These are phyloP conservation scores for Plodia interpunctella DNA, from an alignment of 1,140 invertebrate genomes.

Conservation along the genomic window DNA sequence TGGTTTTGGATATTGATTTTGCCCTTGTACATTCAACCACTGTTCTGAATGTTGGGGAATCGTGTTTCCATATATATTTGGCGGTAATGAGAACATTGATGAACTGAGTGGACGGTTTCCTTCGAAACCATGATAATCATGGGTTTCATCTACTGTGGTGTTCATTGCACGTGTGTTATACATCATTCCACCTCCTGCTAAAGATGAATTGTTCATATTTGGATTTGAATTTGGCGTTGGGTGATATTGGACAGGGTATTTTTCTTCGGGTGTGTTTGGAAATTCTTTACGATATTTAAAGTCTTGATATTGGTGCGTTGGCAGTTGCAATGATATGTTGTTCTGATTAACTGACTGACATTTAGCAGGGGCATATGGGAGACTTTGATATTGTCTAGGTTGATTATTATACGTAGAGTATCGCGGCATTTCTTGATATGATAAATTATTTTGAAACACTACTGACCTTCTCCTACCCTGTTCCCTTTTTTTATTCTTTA, in stretches of 20 bases:
- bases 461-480: conserved; percentile 24
- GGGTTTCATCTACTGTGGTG: background rate
- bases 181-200: background rate
- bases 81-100: background rate
- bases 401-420: background rate
- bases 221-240: background rate
- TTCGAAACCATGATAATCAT: background rate
- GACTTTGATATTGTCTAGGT: background rate
- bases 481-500: conserved; percentile 33
- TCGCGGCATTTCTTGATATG: background rate
- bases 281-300: background rate
- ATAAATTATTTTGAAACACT: conserved; percentile 22
- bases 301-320: background rate
- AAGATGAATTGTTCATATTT: background rate
- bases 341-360: background rate
- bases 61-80: conserved; percentile 1
- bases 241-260: background rate
- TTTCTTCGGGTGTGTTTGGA: background rate
- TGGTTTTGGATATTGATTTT: background rate
- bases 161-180: background rate
- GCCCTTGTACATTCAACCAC: background rate
- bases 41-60: background rate
- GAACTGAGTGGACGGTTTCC: background rate
- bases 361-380: background rate
- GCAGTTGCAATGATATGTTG: background rate